These are phyloP conservation scores for Thalassoma bifasciatum DNA, from an alignment of 2,113 vertebrate species.

Conservation along the genomic window DNA sequence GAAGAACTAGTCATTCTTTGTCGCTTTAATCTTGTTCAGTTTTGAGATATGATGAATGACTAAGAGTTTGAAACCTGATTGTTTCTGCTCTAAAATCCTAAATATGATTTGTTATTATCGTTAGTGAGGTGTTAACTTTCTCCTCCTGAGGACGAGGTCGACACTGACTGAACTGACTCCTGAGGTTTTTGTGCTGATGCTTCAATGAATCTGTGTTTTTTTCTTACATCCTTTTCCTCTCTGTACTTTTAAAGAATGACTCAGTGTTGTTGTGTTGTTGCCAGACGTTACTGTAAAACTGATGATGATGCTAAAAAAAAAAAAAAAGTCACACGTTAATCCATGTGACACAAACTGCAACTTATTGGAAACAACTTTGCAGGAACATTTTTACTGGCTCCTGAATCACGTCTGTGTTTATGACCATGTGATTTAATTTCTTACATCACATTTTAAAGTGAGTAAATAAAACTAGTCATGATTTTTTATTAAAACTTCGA, in stretches of 20 bases:
- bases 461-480: neutral
- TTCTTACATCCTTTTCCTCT: neutral
- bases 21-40: too few relatives aligned
- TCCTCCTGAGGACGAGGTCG: too few relatives aligned
- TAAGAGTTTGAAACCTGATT: too few relatives aligned
- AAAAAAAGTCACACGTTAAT: neutral
- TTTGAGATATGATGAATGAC: too few relatives aligned
- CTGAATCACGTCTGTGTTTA: neutral
- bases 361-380: neutral
- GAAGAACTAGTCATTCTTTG: too few relatives aligned
- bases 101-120: too few relatives aligned
- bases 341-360: conserved; percentile 7
- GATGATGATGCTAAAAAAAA: neutral
- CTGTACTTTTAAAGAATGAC: conserved; percentile 10
- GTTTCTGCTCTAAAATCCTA: too few relatives aligned
- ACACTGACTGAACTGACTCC: too few relatives aligned
- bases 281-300: conserved; percentile 7
- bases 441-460: neutral
- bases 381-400: neutral
- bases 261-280: conserved; percentile 7
- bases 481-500: too few relatives aligned
- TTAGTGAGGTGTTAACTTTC: too few relatives aligned
- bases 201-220: neutral
- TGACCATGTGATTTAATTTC: too few relatives aligned
- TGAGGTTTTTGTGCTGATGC: too few relatives aligned